These are phyloP conservation scores for Chlorops oryzae DNA, from an alignment of 1,140 invertebrate genomes.

Conservation along the genomic window DNA sequence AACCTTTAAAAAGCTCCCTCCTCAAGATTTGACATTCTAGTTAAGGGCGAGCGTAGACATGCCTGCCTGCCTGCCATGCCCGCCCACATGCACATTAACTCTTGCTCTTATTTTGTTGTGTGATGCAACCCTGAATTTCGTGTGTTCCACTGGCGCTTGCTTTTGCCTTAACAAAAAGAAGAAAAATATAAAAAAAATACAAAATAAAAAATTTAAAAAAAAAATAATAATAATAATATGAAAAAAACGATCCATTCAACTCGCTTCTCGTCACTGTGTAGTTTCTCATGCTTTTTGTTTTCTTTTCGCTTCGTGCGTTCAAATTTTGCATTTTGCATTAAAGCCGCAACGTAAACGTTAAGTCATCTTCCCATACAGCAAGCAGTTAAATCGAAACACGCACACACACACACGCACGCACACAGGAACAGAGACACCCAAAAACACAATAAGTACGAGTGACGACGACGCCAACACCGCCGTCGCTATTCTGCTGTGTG, in stretches of 20 bases:
- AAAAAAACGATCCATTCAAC: background rate
- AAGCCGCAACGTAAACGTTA: conserved; percentile 14
- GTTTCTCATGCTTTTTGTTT: conserved; percentile 1
- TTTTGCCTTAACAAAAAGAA: no score
- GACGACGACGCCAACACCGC: no score
- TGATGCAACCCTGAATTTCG: conserved; percentile 48
- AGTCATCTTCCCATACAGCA: background rate
- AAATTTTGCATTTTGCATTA: conserved; percentile 13
- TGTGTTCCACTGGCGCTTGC: conserved; percentile 45
- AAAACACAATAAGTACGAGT: no score
- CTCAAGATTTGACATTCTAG: no score
- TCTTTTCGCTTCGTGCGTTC: no score
- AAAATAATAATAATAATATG: background rate
- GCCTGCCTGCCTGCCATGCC: conserved; percentile 1
- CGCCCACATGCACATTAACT: background rate
- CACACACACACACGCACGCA: background rate
- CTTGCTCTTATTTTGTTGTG: conserved; percentile 33
- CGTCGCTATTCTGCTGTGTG: no score
- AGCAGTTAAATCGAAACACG: background rate
- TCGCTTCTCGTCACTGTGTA: background rate
- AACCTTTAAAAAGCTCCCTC: no score
- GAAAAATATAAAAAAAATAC: no score
- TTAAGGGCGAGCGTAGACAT: no score
- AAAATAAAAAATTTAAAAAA: background rate
- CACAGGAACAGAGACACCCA: no score